Evolutionary conservation across 2,888 invertebrate species (phyloP), one percentile per base, ranked within the genome.

Genomic region (Parapristionchus giblindavisi): DNA sequence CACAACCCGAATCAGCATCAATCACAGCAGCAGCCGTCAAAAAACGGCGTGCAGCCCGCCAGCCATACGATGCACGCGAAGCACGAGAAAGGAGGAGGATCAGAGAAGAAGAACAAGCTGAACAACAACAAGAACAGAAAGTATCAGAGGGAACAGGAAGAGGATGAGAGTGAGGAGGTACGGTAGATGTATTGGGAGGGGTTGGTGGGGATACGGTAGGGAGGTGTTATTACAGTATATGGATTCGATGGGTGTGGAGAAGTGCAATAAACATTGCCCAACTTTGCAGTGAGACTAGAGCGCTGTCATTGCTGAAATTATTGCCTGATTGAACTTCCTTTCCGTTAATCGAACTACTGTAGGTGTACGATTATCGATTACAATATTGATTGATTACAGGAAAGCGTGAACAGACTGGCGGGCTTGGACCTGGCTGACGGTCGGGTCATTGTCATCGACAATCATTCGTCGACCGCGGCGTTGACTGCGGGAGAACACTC

Each of bases 351-450:
- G 14, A 24, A 29, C 6, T 56, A 29, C 14, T 27, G 5, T 60
- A 60, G 17, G 34, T 8, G n/a, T 60, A n/a, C 0, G 56, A 27
- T 3, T 3, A 1, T 40, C 1, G 11, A 27, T 8, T 14, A 14
- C 17, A 8, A 17, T 43, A 17, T 54, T 54, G 24, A 14, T 54
- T 14, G 17, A n/a, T n/a, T n/a, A 36, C 40, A 70, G 70, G 70
- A 76, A 52, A 76, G 58, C 65, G 74, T 70, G 71, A 89, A 90
- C 82, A 89, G 90, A n/a, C 89, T 91, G 77, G 90, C 90, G 40
- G 91, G 91, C 76, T 89, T 90, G 75, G 91, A 91, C 80, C 89
- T 90, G 73, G 91, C 90, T 75, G 75, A 82, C 56, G 80, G 77
- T 78, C 76, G 80, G 21, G 81, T 81, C n/a, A 63, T 81, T 34